phyloP scores from a whole-genome alignment of 2,113 vertebrate species.

The Colius striatus region DNA sequence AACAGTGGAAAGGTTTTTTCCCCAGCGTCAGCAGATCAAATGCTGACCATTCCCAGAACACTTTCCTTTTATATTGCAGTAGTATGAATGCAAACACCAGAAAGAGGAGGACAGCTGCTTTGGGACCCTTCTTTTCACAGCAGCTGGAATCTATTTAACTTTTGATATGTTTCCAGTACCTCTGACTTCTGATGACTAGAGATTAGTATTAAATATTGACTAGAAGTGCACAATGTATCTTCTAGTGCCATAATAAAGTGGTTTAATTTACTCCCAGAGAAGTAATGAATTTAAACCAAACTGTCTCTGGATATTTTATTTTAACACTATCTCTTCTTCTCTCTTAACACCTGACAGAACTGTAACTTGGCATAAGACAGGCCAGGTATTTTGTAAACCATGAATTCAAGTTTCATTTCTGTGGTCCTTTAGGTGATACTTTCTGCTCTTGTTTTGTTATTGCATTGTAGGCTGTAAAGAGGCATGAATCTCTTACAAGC shows the following conservation, averaged over 20 bases:
- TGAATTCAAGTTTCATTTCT: not conserved
- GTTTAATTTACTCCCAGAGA: not conserved
- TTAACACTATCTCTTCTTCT: not conserved
- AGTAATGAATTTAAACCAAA: not conserved
- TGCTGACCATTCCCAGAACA: not conserved
- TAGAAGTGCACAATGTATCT: not conserved
- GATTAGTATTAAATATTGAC: not conserved
- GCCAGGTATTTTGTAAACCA: not conserved
- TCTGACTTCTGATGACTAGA: not conserved
- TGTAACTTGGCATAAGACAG: not conserved
- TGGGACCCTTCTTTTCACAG: not conserved
- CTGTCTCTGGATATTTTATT: not conserved
- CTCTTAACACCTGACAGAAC: not conserved
- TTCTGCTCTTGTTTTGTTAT: not conserved
- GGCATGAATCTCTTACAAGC: constrained; percentile 79
- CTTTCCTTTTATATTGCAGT: not conserved
- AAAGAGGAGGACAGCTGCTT: not conserved
- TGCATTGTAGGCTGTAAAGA: constrained; percentile 77
- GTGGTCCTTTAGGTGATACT: not conserved
- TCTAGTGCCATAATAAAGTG: not conserved
- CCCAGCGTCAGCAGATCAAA: not conserved
- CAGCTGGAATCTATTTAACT: not conserved
- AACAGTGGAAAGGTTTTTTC: not conserved
- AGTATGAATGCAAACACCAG: not conserved
- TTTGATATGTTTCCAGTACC: not conserved